Evolutionary conservation across 2,113 vertebrate genomes (phyloP), one percentile per base, ranked within the genome.

Genomic region (Xiphophorus hellerii): DNA sequence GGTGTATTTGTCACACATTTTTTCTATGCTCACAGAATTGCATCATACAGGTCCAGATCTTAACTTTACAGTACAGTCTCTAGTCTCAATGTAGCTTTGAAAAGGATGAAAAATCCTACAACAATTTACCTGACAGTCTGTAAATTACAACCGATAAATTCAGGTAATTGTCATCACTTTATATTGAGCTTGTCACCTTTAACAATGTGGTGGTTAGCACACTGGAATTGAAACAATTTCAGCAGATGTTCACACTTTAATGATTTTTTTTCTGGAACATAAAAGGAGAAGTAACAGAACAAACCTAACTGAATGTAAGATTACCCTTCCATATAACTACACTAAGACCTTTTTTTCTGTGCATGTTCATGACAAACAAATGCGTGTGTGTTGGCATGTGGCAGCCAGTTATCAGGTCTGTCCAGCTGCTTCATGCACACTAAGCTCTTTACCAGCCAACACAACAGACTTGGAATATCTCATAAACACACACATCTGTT

Each of bases 341-440:
- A 48, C 15, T 42, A 20, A 48, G 22, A 37, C 12, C 30, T 65
- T 35, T 35, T 20, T 20, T 0, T 73, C 48, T 73, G 5, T 54
- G 31, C 48, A 35, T 42, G 65, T 73, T 51, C 25, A 9, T n/a
- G 1, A 28, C 42, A 9, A 51, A 69, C 25, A 33, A 69, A 37
- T 54, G 33, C 1, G 1, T 27, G 62, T 5, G 44, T 69, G 69
- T 72, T 66, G 78, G 51, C 13, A 84, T 77, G 74, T 80, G 75
- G 69, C 1, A 31, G 64, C 35, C 66, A 66, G 70, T 84, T 86
- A 89, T 87, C 88, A 82, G 74, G 65, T 62, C 68, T 1, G 81
- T 78, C 79, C 85, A 90, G 88, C 83, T 80, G 83, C 76, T 89
- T 71, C 78, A 78, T 72, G 78, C 76, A 80, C 83, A 65, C 78